Evolutionary conservation across 2,888 invertebrate genomes (phyloP).

Genomic region (Morpho helenor): DNA sequence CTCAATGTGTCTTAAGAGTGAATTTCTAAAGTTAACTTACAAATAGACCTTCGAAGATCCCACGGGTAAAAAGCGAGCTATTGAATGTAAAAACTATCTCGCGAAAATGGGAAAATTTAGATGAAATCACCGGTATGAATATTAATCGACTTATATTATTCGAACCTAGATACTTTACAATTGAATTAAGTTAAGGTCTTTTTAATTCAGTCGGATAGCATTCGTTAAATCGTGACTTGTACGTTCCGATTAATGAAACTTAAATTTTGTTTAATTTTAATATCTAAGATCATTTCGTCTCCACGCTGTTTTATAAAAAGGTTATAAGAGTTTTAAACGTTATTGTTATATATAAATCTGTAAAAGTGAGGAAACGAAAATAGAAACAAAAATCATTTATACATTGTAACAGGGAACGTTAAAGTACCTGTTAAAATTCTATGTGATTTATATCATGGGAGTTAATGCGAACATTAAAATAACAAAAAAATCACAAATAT

Average conservation of each 20-base stretch:
- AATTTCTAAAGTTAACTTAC: constrained; percentile 16
- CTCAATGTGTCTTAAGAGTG: neutral
- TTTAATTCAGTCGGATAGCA: constrained; percentile 33
- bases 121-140: constrained; percentile 30
- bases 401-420: no score
- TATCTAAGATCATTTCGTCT: no score
- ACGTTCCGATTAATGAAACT: constrained; percentile 33
- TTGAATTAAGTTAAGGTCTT: constrained; percentile 7
- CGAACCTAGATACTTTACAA: neutral
- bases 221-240: constrained; percentile 34
- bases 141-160: constrained; percentile 1
- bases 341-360: no score
- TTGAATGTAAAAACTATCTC: constrained; percentile 23
- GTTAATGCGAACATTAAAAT: no score
- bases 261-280: neutral
- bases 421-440: no score
- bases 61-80: constrained; percentile 13
- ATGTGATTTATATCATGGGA: no score
- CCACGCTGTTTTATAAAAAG: no score
- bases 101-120: constrained; percentile 30
- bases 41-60: constrained; percentile 12
- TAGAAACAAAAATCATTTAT: no score
- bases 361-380: no score
- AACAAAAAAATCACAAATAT: no score
- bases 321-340: no score